Percentiles rank a stretch among this genome's conserved stretches.
Evolutionary conservation across 35 echinoderm and acorn worm genomes (phyloP).

Genomic region (Lytechinus variegatus): DNA sequence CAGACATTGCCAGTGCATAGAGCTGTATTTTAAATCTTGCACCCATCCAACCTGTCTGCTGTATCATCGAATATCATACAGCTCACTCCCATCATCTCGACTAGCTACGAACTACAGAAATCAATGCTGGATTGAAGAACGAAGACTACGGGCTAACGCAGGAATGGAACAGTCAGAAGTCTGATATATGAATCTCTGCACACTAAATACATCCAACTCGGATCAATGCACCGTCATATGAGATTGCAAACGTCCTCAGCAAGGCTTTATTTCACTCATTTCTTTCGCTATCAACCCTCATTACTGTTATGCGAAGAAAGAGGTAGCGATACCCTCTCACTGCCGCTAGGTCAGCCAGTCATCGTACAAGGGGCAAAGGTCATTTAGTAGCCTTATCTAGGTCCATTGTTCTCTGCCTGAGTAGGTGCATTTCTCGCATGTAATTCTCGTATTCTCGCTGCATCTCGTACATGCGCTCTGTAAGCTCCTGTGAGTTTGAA

Average conservation of each 20-base stretch:
- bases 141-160: neutral
- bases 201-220: neutral
- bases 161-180: conserved; percentile 1
- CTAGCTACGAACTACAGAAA: neutral
- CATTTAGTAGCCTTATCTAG: conserved; percentile 12
- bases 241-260: conserved; percentile 1
- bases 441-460: conserved; percentile 43
- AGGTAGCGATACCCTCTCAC: neutral
- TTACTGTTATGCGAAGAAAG: neutral
- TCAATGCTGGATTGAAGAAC: neutral
- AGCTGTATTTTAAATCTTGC: neutral
- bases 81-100: neutral
- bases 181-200: neutral
- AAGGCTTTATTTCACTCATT: neutral
- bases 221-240: neutral
- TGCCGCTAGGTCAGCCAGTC: neutral
- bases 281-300: neutral
- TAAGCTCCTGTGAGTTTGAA: conserved; percentile 22
- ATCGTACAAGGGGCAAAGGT: neutral
- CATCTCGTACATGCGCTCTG: conserved; percentile 43
- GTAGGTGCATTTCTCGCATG: conserved; percentile 42
- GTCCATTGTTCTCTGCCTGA: conserved; percentile 49
- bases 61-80: neutral
- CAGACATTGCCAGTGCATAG: neutral
- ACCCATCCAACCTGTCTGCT: neutral